Base-by-base conservation (phyloP, 2,888 invertebrate species). In the Proisotoma minuta region DNA sequence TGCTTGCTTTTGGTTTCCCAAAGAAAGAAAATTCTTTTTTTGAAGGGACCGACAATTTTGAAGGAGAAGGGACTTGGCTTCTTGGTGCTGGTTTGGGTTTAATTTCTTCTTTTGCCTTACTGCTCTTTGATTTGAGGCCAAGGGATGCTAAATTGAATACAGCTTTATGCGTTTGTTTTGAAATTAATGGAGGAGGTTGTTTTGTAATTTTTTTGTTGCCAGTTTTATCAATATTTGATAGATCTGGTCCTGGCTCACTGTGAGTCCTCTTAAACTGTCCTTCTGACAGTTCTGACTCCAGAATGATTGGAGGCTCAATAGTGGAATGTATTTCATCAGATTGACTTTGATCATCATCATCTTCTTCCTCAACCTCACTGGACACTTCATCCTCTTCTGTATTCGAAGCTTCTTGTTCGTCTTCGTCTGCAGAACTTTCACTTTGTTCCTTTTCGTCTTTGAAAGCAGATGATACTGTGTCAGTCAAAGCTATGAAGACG, bases 391-490 rank as follows among this genome's bases (percentile, higher is more conserved):
- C 12, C 2, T 50, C 50, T 27, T 48, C 58, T 51, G 63, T 22
- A 1, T 48, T 53, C 5, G 62, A 49, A 1, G 26, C 57, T 1
- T 59, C 61, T 34, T 59, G 48, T 26, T 49, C 50, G 50, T 59
- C 57, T 18, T 47, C 50, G 29, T 57, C 57, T 20, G 40, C 22
- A 1, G 27, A 27, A n/a, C 22, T 27, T 18, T 27, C 29, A 2
- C 40, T 5, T 20, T 48, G 48, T 15, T 5, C 10, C 8, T 8
- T 5, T 12, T 8, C 8, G 10, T 18, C 8, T 20, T 48, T 48
- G 5, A 15, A 15, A 15, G 34, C 15, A 8, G 34, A 15, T 34
- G 34, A 34, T 34, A 34, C 34, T 34, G 8, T 34, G 8, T 34
- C 34, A 10, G 8, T 34, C 15, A 34, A 34, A 10, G 34, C 34